Evolutionary conservation across 1,140 invertebrate genomes (phyloP).

Genomic region (Saccostrea cuccullata): DNA sequence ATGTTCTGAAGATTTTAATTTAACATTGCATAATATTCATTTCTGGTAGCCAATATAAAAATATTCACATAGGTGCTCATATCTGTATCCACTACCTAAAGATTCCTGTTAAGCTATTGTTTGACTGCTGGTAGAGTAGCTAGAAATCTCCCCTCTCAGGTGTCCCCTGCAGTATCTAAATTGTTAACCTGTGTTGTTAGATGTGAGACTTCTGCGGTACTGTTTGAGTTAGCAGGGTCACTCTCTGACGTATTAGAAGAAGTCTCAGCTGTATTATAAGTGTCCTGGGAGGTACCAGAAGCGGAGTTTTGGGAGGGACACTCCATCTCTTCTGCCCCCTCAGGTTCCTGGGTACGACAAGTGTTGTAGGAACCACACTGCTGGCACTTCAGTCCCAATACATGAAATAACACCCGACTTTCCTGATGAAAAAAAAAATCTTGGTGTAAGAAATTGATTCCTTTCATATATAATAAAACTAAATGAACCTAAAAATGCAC

Average conservation of each 20-base stretch:
- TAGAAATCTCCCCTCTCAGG: neutral
- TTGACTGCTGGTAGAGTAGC: neutral
- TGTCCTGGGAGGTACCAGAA: neutral
- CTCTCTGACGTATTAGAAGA: neutral
- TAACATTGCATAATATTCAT: too few relatives aligned
- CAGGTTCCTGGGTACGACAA: constrained; percentile 48
- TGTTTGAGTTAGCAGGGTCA: neutral
- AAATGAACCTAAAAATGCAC: neutral
- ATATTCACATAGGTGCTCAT: too few relatives aligned
- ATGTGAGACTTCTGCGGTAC: neutral
- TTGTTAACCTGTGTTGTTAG: neutral
- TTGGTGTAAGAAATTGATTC: neutral
- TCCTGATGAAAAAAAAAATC: constrained; percentile 80
- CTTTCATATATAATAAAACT: neutral
- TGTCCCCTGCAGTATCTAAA: neutral
- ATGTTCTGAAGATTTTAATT: too few relatives aligned
- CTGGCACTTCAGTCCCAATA: constrained; percentile 90
- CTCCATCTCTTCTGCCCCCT: neutral
- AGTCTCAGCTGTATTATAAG: neutral
- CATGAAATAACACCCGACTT: constrained; percentile 89
- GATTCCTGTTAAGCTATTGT: too few relatives aligned
- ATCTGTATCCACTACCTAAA: too few relatives aligned
- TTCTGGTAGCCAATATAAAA: too few relatives aligned
- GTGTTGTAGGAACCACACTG: constrained; percentile 93
- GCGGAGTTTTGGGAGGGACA: neutral